Evolutionary conservation across 2,797 vertebrate species (phyloP), one percentile per base, ranked within the genome.

Genomic region (Okamejei kenojei): DNA sequence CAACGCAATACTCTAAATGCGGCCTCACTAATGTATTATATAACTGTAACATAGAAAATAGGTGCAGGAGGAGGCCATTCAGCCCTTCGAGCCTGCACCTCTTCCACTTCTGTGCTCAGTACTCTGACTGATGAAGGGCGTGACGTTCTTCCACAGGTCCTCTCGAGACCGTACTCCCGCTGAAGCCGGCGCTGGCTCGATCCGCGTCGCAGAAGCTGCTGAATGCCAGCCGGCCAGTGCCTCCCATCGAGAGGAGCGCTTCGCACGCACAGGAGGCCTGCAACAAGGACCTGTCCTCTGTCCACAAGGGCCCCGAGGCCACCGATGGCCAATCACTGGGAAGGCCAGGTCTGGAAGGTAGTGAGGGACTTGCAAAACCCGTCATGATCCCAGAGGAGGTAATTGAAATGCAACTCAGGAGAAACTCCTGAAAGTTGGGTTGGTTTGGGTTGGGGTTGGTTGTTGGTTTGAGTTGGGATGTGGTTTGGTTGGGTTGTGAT

Each of bases 201-300:
- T 81, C 93, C 3, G 63, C 94, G 79, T 94, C 94, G 0, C 96
- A 95, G 94, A 95, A 94, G 78, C 65, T 95, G 35, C 93, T 95
- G 78, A 86, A 79, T 19, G 82, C 32, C 5, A 94, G 94, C 73
- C 94, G 94, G 80, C 95, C 94, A 0, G 76, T 95, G 93, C 94
- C 95, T 1, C 95, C 95, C 65, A 96, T 95, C 88, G 95, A 93
- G 90, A 95, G 95, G n/a, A 95, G 93, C 6, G 92, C 93, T 29
- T 94, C 94, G 0, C 94, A 95, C 71, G 2, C 45, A 1, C 29
- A 11, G 0, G 35, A 38, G 2, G 35, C 71, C 38, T 10, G 17
- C 19, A 32, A n/a, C 29, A 15, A 74, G 38, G 71, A 92, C 7
- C 90, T 17, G 45, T 0, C 32, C 29, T 93, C 45, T 11, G 78